Percentiles rank a stretch among this genome's conserved stretches.
phyloP scores from a whole-genome alignment of 2,797 vertebrate genomes.

The Heliangelus exortis region DNA sequence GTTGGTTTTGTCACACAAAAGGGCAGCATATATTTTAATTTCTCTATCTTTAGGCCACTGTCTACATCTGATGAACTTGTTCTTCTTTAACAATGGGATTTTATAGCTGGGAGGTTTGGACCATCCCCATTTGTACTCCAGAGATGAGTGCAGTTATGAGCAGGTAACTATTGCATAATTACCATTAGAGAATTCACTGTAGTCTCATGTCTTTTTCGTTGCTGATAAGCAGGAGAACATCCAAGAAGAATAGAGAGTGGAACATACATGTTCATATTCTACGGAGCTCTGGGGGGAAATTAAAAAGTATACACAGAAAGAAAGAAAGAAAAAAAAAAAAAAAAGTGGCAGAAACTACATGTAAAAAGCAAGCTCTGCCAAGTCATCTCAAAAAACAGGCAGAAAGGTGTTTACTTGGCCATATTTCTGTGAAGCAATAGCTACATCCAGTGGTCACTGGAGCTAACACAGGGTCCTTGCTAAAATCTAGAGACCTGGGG shows the following conservation, averaged over 20 bases:
- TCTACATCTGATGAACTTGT: not conserved
- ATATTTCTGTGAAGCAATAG: constrained; percentile 35
- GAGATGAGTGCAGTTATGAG: not conserved
- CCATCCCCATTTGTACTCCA: not conserved
- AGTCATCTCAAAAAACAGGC: not conserved
- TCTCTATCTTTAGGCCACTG: not conserved
- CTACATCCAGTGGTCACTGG: constrained; percentile 64
- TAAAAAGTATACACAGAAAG: not conserved
- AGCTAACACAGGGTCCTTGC: not conserved
- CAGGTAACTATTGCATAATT: not conserved
- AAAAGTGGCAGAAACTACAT: not conserved
- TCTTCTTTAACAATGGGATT: not conserved
- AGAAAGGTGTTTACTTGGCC: constrained; percentile 21
- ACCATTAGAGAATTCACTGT: not conserved
- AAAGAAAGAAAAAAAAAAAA: no score
- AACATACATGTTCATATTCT: not conserved
- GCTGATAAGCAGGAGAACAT: not conserved
- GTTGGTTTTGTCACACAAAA: rapidly evolving
- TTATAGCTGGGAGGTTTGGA: not conserved
- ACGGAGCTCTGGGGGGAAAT: not conserved
- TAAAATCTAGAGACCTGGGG: not conserved
- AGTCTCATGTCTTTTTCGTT: not conserved
- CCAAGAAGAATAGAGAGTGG: not conserved
- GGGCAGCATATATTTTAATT: not conserved
- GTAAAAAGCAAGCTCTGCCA: not conserved